phyloP scores from a whole-genome alignment of 2,797 vertebrate species.

The Ctenopoma kingsleyae region DNA sequence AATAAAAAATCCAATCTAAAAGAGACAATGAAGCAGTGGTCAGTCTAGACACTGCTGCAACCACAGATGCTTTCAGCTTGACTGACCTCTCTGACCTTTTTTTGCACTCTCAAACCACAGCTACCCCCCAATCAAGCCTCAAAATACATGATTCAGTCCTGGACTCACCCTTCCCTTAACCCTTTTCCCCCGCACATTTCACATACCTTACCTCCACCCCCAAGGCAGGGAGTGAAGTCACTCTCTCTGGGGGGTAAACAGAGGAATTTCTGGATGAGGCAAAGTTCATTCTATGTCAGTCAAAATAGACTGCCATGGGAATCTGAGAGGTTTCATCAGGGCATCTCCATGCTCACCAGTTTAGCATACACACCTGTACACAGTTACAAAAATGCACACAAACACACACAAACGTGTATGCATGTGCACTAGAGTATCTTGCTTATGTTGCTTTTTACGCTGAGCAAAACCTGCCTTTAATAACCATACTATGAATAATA shows the following conservation, averaged over 20 bases:
- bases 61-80: constrained; percentile 26
- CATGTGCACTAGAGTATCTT: neutral
- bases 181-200: constrained; percentile 48
- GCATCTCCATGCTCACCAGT: neutral
- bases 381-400: constrained; percentile 10
- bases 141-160: constrained; percentile 24
- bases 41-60: constrained; percentile 40
- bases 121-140: constrained; percentile 10
- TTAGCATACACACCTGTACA: constrained; percentile 30
- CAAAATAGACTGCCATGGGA: constrained; percentile 43
- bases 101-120: constrained; percentile 26
- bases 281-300: constrained; percentile 31
- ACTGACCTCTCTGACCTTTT: constrained; percentile 46
- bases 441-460: constrained; percentile 14
- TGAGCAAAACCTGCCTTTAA: constrained; percentile 47
- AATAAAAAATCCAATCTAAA: neutral
- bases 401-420: constrained; percentile 18
- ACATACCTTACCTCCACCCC: constrained; percentile 28
- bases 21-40: constrained; percentile 2
- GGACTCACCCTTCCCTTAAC: constrained; percentile 40
- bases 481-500: constrained; percentile 20
- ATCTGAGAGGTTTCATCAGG: constrained; percentile 33
- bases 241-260: constrained; percentile 48
- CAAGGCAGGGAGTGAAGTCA: constrained; percentile 22
- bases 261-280: constrained; percentile 37